Evolutionary conservation across 2,797 vertebrate genomes (phyloP).

Genomic region (Acipenser oxyrinchus): DNA sequence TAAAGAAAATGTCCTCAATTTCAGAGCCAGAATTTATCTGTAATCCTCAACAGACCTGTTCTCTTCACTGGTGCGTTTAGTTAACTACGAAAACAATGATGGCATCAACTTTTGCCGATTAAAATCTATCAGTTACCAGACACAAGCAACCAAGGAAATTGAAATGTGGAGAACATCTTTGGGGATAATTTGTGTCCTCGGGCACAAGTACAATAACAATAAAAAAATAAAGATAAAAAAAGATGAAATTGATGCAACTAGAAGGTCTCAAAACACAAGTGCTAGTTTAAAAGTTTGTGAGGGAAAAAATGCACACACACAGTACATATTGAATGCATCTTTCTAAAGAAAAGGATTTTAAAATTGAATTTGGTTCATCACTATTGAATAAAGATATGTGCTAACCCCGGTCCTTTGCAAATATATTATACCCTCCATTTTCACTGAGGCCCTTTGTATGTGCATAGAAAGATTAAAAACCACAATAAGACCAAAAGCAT

Average conservation of each 20-base stretch:
- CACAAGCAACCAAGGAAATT: not conserved
- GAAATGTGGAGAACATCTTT: not conserved
- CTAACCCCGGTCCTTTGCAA: too few species aligned
- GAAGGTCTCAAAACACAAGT: too few species aligned
- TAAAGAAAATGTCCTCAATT: not conserved
- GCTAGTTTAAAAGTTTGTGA: too few species aligned
- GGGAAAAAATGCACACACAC: too few species aligned
- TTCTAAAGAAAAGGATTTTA: too few species aligned
- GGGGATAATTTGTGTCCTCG: not conserved
- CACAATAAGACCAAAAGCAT: too few species aligned
- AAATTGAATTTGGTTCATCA: too few species aligned
- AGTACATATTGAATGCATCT: too few species aligned
- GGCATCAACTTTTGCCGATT: not conserved
- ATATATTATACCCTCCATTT: too few species aligned
- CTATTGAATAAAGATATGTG: too few species aligned
- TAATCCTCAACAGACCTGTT: not conserved
- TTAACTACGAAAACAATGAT: not conserved
- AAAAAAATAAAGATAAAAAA: not conserved
- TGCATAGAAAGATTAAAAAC: too few species aligned
- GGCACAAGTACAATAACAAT: not conserved
- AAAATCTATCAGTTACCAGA: not conserved
- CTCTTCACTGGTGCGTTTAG: not conserved
- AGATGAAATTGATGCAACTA: not conserved
- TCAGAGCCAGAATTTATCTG: not conserved
- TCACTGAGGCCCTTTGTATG: too few species aligned